Evolutionary conservation across 2,888 invertebrate species (phyloP).

Genomic region (Athalia cordata): DNA sequence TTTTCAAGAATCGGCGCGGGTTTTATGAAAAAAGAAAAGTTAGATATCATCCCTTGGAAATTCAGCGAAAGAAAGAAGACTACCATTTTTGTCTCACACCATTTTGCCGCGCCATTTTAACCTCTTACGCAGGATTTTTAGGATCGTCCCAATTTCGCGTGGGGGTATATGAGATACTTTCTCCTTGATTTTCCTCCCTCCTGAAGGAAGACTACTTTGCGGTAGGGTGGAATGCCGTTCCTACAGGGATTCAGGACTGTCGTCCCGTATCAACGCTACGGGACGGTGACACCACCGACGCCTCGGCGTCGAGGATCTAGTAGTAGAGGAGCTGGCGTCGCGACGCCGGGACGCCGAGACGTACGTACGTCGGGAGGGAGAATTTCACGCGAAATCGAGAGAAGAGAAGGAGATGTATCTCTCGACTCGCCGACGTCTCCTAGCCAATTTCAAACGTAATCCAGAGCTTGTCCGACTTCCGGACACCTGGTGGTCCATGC

Average conservation of each 20-base stretch:
- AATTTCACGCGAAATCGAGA: neutral
- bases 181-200: neutral
- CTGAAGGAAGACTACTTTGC: too few relatives aligned
- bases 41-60: too few relatives aligned
- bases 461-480: constrained; percentile 41
- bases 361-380: constrained; percentile 4
- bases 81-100: too few relatives aligned
- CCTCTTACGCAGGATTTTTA: neutral
- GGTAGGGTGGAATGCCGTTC: too few relatives aligned
- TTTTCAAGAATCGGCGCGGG: too few relatives aligned
- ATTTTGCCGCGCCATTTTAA: too few relatives aligned
- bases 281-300: constrained; percentile 63
- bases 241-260: constrained; percentile 30
- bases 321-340: neutral
- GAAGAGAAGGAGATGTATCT: constrained; percentile 8
- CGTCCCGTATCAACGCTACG: constrained; percentile 66
- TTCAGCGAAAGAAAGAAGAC: too few relatives aligned
- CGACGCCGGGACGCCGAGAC: constrained; percentile 35
- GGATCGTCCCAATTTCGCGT: neutral
- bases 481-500: constrained; percentile 34
- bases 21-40: too few relatives aligned
- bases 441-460: constrained; percentile 39
- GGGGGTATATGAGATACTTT: neutral
- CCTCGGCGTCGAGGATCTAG: constrained; percentile 47
- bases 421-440: neutral